Evolutionary conservation across 2,888 invertebrate genomes (phyloP), one percentile per base, ranked within the genome.

Genomic region (Limnephilus rhombicus): DNA sequence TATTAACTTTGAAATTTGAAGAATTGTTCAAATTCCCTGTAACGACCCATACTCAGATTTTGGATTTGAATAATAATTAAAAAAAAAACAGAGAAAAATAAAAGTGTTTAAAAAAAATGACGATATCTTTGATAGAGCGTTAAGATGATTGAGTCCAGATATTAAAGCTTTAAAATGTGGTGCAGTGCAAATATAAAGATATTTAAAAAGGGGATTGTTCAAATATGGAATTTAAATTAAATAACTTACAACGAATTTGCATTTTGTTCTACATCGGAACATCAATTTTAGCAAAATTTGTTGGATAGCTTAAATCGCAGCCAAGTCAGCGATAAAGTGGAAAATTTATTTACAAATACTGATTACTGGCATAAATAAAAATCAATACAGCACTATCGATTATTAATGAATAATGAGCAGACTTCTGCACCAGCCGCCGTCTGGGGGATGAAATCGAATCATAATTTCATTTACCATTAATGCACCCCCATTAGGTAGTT

Each of bases 401-500:
- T 68, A 24, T 68, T 68, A 68, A 68, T 68, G 68, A 68, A 7
- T 68, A 68, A 68, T 68, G 68, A 68, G 53, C 18, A 15, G 68
- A 68, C 24, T 68, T 68, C 68, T 1, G 24, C 9, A 68, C 68
- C 68, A 68, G 68, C 68, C 24, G 68, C 68, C 68, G 68, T n/a
- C 68, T 7, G 24, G 85, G 37, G 34, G 85, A 37, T 85, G 85
- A 85, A 85, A 85, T 85, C 85, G 85, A 85, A 24, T 34, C 37
- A 85, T 85, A 85, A 85, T 85, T 37, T 34, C 34, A 89, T 91
- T 91, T 89, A 88, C 88, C 89, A 83, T 89, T 68, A 91, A 89
- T 37, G 11, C 83, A 53, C 68, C 91, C 91, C 85, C 87, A 91
- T 91, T 91, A 91, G 45, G 45, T 45, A 45, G 68, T 82, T 68